Percentiles rank a stretch among this genome's conserved stretches.
phyloP scores from a whole-genome alignment of 1,140 invertebrate species.

The Trissolcus basalis region DNA sequence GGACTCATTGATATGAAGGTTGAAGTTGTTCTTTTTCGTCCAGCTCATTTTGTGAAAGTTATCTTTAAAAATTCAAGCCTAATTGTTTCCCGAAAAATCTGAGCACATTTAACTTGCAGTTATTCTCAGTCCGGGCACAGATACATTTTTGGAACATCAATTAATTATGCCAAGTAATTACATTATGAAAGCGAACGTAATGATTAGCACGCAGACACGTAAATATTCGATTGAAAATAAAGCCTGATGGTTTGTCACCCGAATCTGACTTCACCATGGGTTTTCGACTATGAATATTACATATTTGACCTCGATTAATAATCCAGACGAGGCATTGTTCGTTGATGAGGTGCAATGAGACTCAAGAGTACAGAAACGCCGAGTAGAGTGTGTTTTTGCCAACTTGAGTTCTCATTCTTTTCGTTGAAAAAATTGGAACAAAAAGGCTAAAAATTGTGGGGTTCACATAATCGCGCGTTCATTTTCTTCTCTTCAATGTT shows the following conservation, averaged over 20 bases:
- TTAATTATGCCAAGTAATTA: slow-evolving; percentile 13
- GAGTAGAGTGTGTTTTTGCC: slow-evolving; percentile 36
- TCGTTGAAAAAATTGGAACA: slow-evolving; percentile 5
- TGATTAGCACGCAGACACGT: slow-evolving; percentile 25
- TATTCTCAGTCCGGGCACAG: too few species aligned
- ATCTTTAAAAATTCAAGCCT: neutral
- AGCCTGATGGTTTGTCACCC: slow-evolving; percentile 32
- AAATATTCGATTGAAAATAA: slow-evolving; percentile 43
- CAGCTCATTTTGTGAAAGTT: neutral
- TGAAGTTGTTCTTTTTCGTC: slow-evolving; percentile 12
- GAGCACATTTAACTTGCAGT: too few species aligned
- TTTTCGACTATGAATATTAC: slow-evolving; percentile 59
- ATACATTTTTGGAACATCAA: too few species aligned
- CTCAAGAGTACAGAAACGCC: slow-evolving; percentile 41
- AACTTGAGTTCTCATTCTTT: slow-evolving; percentile 37
- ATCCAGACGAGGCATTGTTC: slow-evolving; percentile 59
- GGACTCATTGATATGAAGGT: slow-evolving; percentile 26
- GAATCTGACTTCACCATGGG: slow-evolving; percentile 31
- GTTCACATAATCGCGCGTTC: slow-evolving; percentile 20
- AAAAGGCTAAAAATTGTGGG: slow-evolving; percentile 11
- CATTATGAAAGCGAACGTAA: slow-evolving; percentile 16
- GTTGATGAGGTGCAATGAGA: slow-evolving; percentile 61
- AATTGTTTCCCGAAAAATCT: neutral
- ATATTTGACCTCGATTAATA: slow-evolving; percentile 62
- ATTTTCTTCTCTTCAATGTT: slow-evolving; percentile 45